Percentiles rank a stretch among this genome's conserved stretches.
These are phyloP conservation scores for Chaetops frenatus DNA, from an alignment of 2,113 vertebrate species.

Conservation along the genomic window DNA sequence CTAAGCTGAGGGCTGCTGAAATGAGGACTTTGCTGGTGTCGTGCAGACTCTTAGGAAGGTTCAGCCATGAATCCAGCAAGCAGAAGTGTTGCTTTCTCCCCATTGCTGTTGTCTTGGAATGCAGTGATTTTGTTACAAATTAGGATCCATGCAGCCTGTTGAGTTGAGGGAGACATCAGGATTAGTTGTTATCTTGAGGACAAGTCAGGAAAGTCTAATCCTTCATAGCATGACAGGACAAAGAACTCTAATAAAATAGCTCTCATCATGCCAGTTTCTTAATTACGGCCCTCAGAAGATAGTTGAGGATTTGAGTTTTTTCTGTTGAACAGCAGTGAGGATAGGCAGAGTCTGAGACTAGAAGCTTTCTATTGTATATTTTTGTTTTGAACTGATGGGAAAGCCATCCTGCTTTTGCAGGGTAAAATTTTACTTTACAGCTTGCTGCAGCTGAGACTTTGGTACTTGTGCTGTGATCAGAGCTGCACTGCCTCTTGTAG, in stretches of 20 bases:
- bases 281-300: not conserved
- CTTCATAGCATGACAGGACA: not conserved
- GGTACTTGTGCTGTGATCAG: not conserved
- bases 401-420: not conserved
- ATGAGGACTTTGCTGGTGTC: not conserved
- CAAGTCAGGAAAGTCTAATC: slow-evolving; percentile 22
- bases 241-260: slow-evolving; percentile 5
- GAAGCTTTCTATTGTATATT: not conserved
- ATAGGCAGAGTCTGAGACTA: not conserved
- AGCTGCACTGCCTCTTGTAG: not conserved
- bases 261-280: not conserved
- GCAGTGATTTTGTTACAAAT: not conserved
- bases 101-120: not conserved
- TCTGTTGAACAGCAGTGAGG: not conserved
- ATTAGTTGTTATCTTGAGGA: slow-evolving; percentile 1
- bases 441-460: not conserved
- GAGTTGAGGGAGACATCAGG: not conserved
- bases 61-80: not conserved
- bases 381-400: not conserved
- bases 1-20: not conserved
- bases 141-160: not conserved
- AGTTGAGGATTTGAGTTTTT: not conserved
- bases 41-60: not conserved
- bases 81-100: not conserved
- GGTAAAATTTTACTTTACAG: not conserved